Conservation (phyloP, 1,140 invertebrate genomes). For the Protaetia brevitarsis region DNA sequence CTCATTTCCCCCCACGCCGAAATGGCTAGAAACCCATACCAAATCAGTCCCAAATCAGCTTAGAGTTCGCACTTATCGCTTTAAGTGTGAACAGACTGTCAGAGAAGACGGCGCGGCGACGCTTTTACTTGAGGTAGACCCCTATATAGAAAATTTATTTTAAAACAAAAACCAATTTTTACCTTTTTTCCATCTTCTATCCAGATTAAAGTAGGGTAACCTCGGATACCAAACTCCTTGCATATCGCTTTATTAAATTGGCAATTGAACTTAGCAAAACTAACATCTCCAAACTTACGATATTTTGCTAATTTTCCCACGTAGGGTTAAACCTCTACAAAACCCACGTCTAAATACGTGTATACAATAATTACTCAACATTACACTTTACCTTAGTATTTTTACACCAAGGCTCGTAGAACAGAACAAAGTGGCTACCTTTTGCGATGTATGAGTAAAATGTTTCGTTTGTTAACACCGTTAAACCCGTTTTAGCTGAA, state of each 20-base stretch:
- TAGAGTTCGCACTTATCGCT: too few relatives aligned
- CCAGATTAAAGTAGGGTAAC: background rate
- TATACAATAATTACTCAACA: background rate
- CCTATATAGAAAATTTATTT: too few relatives aligned
- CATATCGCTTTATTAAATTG: background rate
- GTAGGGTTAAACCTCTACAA: background rate
- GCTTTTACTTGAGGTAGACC: too few relatives aligned
- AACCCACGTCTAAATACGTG: background rate
- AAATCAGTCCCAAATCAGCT: too few relatives aligned
- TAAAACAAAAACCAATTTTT: background rate
- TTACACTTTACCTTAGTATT: background rate
- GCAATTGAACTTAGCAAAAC: background rate
- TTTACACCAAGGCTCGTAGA: background rate
- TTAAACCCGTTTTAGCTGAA: too few relatives aligned
- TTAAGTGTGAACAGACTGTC: too few relatives aligned
- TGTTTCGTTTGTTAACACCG: too few relatives aligned
- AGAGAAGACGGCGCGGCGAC: too few relatives aligned
- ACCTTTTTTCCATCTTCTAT: background rate
- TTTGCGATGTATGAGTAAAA: too few relatives aligned
- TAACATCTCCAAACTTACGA: background rate
- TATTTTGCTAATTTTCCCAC: background rate
- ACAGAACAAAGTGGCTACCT: background rate
- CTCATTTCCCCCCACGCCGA: too few relatives aligned
- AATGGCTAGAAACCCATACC: too few relatives aligned
- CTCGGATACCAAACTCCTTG: background rate